phyloP scores from a whole-genome alignment of 2,113 vertebrate species.

The Erythrocercus mccallii region DNA sequence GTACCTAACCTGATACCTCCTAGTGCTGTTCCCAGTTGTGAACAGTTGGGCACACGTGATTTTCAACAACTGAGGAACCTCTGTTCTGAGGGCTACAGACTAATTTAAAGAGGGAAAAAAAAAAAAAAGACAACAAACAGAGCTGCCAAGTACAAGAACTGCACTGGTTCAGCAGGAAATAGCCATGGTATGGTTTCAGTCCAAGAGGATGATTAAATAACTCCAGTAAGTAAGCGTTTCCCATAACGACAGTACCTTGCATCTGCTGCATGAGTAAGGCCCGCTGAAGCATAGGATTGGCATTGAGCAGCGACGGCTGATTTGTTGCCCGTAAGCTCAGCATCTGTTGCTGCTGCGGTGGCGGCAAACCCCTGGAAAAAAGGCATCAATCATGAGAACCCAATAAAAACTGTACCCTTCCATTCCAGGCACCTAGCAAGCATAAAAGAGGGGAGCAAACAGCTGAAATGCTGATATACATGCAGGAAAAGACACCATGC shows the following conservation, averaged over 20 bases:
- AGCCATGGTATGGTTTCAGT: background rate
- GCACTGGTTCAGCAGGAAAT: conserved; percentile 4
- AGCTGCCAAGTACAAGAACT: background rate
- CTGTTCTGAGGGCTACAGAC: background rate
- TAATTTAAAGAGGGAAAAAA: background rate
- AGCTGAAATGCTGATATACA: background rate
- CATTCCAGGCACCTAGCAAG: background rate
- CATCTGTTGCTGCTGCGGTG: conserved; percentile 81
- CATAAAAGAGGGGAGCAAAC: background rate
- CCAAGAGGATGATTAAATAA: conserved; percentile 17
- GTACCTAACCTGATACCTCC: background rate
- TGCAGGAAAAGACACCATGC: background rate
- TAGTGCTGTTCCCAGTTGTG: background rate
- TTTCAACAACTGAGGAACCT: background rate
- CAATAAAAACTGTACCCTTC: background rate
- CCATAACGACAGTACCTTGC: conserved; percentile 82
- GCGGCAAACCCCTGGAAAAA: conserved; percentile 71
- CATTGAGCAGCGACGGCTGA: conserved; percentile 83
- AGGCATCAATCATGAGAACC: background rate
- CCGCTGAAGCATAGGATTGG: conserved; percentile 90
- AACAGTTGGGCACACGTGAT: background rate
- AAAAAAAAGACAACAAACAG: background rate
- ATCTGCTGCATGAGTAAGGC: conserved; percentile 94
- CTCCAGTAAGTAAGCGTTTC: conserved; percentile 7
- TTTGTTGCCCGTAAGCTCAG: conserved; percentile 83